A percentile compares a stretch with the other conserved stretches of the same genome.
phyloP scores from a whole-genome alignment of 2,888 invertebrate genomes.

The Nezara viridula region DNA sequence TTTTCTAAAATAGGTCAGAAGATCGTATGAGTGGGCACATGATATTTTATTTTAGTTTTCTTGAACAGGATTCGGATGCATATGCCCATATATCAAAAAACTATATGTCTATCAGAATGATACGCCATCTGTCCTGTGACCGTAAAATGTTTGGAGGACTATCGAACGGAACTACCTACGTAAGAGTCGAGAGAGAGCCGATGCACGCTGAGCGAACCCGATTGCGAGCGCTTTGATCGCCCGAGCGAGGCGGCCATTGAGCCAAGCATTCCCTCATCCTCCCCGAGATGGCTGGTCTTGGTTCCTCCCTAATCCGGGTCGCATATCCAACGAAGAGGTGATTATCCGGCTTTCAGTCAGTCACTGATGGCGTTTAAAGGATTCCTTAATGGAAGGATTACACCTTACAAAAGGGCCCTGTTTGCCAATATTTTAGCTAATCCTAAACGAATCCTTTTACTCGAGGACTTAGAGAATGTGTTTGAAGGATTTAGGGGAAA shows the following conservation, averaged over 20 bases:
- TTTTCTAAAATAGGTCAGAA: too few relatives aligned
- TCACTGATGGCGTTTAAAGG: conserved; percentile 14
- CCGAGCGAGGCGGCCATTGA: not conserved
- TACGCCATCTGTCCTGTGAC: not conserved
- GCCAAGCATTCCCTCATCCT: not conserved
- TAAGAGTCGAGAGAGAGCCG: not conserved
- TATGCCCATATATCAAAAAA: too few relatives aligned
- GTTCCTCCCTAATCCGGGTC: not conserved
- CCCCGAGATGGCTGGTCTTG: not conserved
- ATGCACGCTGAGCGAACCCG: not conserved
- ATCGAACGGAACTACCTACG: not conserved
- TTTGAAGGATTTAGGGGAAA: not conserved
- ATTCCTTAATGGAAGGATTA: not conserved
- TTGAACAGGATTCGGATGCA: too few relatives aligned
- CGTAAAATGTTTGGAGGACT: not conserved
- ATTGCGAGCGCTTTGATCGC: not conserved
- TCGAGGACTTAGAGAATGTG: not conserved
- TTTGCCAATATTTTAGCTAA: conserved; percentile 14
- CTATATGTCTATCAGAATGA: not conserved
- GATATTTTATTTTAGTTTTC: too few relatives aligned
- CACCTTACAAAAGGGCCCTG: not conserved
- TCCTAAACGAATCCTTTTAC: conserved; percentile 6
- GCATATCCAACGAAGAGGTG: conserved; percentile 8
- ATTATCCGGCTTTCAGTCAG: conserved; percentile 8
- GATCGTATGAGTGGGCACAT: too few relatives aligned